Evolutionary conservation across 2,888 invertebrate species (phyloP), one percentile per base, ranked within the genome.

Genomic region (Hirtodrosophila alboralis): DNA sequence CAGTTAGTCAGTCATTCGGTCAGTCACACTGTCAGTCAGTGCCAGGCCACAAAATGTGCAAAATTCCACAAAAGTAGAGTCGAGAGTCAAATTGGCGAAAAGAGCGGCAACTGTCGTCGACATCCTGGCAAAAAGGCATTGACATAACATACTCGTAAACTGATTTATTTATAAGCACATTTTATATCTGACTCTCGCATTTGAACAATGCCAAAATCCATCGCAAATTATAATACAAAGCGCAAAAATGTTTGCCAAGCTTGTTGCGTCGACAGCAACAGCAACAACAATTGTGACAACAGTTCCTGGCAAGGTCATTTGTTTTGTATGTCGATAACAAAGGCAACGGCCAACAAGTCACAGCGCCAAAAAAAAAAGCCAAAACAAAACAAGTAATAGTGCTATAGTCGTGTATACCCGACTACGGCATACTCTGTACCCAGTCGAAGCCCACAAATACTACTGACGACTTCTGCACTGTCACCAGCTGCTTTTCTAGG

Each of bases 131-230:
- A 58, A 21, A 23, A 58, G 57, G 52, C 71, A 56, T 65, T 56
- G 71, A 40, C 54, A 64, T 53, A 48, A 40, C 54, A 64, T 53
- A 48, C 59, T 64, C 76, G 43, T 47, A 53, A 68, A 60, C 75
- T 84, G 83, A 84, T 80, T 84, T 80, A 84, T 84, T 84, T 84
- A 68, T 83, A 81, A 68, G 83, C 83, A 60, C 70, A 70, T 60
- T 84, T 78, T 84, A 69, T 78, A 67, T 72, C 58, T 59, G 66
- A 38, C 64, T 44, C 52, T 62, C 51, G 56, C 60, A 72, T 75
- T 77, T 61, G 60, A 52, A 61, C 61, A 47, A 75, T 61, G 54
- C 56, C 53, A 45, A 58, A 45, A 45, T 9, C 26, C 31, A 36
- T n/a, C 31, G 14, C 27, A 53, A 66, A 67, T 73, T 71, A 62